Evolutionary conservation across 2,113 vertebrate genomes (phyloP), one percentile per base, ranked within the genome.

Genomic region (Crotalus viridis): DNA sequence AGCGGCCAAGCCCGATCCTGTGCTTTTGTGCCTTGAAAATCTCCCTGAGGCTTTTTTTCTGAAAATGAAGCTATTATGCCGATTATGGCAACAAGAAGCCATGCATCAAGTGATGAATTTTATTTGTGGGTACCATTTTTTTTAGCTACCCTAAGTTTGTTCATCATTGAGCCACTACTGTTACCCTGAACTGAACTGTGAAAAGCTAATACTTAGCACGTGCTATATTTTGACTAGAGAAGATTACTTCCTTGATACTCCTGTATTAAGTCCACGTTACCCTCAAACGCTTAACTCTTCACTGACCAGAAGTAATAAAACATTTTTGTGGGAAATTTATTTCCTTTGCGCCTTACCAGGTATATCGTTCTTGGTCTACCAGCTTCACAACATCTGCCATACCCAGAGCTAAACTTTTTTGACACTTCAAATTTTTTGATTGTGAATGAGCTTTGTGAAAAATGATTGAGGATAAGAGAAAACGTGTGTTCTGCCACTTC

Each of bases 271-370:
- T 94, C 89, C 96, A 94, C 39, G 61, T 93, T 74, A 89, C 56
- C 88, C 90, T 95, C 94, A 88, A 93, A 93, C 52, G 92, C 90
- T 86, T 74, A 92, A 43, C 93, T 91, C 87, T 93, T 96, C 94
- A 96, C 92, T 97, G 96, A 97, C 93, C 94, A 96, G 97, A 95
- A 93, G 90, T 95, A 97, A 97, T 97, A 97, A 89, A 97, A 97
- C 96, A 96, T 91, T 97, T 95, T 94, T 92, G 95, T 96, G 96
- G 92, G 91, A 52, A 93, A 94, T 93, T 90, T 90, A 33, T 4
- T 89, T 54, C 92, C 52, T 33, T 89, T 94, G 85, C 92, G 94
- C 61, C 51, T 95, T 96, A 69, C 91, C 1, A 85, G 5, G 28
- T 21, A 26, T 52, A n/a, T 22, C 3, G 22, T 19, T 21, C 69